Evolutionary conservation across 2,888 invertebrate species (phyloP).

Genomic region (Chrysotoxum bicinctum): DNA sequence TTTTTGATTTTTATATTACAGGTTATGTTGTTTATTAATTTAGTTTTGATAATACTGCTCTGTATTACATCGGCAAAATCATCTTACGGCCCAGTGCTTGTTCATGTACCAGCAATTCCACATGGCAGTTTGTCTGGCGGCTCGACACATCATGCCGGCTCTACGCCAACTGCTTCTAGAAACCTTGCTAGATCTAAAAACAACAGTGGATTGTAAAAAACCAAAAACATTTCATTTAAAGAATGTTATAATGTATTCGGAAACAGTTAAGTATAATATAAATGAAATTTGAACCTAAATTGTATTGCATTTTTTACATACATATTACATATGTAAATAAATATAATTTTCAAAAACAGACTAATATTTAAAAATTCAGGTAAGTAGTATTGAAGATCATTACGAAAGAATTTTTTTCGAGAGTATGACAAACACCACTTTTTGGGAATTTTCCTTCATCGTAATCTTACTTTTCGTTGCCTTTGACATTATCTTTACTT

Average conservation of each 20-base stretch:
- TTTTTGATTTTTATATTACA: not conserved
- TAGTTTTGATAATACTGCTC: not conserved
- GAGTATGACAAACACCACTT: too few relatives aligned
- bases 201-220: conserved; percentile 2
- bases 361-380: too few relatives aligned
- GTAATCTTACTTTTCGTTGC: too few relatives aligned
- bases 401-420: too few relatives aligned
- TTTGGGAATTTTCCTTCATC: too few relatives aligned
- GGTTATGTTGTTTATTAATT: not conserved
- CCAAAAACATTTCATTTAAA: not conserved
- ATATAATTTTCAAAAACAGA: too few relatives aligned
- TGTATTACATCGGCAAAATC: not conserved
- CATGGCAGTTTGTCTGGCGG: not conserved
- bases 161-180: not conserved
- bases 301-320: too few relatives aligned
- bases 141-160: not conserved
- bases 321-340: too few relatives aligned
- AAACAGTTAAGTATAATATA: not conserved
- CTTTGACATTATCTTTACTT: too few relatives aligned
- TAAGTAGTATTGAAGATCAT: too few relatives aligned
- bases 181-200: not conserved
- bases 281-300: too few relatives aligned
- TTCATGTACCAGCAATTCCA: not conserved
- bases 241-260: not conserved
- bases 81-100: not conserved